Evolutionary conservation across 1,140 invertebrate genomes (phyloP).

Genomic region (Plectrocnemia conspersa): DNA sequence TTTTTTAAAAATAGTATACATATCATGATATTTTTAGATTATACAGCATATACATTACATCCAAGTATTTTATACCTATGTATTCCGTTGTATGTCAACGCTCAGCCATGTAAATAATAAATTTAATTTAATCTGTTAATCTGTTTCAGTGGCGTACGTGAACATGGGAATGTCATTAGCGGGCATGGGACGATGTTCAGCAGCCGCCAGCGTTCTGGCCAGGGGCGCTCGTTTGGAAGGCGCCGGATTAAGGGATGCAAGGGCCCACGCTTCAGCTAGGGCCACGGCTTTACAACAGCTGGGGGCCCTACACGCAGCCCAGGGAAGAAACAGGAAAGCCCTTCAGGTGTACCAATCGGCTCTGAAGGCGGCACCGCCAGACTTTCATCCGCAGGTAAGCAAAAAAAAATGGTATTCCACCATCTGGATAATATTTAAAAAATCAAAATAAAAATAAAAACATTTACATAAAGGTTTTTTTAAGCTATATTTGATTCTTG

Average conservation of each 20-base stretch:
- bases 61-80: too few species aligned
- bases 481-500: too few species aligned
- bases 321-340: constrained; percentile 77
- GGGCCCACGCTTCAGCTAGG: constrained; percentile 82
- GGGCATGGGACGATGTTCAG: constrained; percentile 71
- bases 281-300: constrained; percentile 89
- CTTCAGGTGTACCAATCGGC: constrained; percentile 87
- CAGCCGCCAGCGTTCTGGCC: constrained; percentile 77
- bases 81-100: too few species aligned
- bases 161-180: constrained; percentile 87
- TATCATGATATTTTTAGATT: too few species aligned
- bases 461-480: background rate
- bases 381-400: constrained; percentile 76
- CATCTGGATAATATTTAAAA: background rate
- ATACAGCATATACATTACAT: too few species aligned
- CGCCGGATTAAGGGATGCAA: constrained; percentile 79
- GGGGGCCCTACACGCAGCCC: constrained; percentile 83
- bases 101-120: too few species aligned
- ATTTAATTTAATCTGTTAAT: too few species aligned
- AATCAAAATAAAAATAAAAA: background rate
- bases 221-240: constrained; percentile 81
- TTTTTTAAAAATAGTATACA: too few species aligned
- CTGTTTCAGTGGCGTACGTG: constrained; percentile 87
- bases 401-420: background rate
- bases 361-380: constrained; percentile 69